These are phyloP conservation scores for Dione juno DNA, from an alignment of 2,888 invertebrate genomes.

Conservation along the genomic window DNA sequence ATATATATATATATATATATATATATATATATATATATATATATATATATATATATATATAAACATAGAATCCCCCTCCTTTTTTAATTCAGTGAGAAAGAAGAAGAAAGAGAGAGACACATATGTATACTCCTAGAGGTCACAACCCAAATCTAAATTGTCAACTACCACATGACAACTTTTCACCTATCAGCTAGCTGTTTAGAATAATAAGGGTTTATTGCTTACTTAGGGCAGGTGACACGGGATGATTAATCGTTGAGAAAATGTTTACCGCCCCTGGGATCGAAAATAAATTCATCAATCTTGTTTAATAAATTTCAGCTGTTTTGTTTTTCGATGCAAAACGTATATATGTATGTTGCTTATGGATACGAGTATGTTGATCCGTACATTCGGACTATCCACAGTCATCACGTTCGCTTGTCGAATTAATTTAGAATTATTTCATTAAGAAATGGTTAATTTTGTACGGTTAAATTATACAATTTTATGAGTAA, in stretches of 20 bases:
- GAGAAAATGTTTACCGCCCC: constrained; percentile 46
- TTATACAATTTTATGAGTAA: neutral
- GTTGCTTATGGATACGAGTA: constrained; percentile 35
- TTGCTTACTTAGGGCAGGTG: constrained; percentile 54
- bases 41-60: too few relatives aligned
- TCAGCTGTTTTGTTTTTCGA: constrained; percentile 45
- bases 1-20: too few relatives aligned
- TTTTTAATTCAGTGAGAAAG: too few relatives aligned
- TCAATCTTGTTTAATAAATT: constrained; percentile 50
- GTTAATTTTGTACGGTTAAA: neutral
- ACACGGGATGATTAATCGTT: constrained; percentile 53
- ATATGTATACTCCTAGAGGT: constrained; percentile 25
- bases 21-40: too few relatives aligned
- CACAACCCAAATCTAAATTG: constrained; percentile 43
- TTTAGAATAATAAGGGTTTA: constrained; percentile 49
- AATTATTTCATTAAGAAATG: neutral
- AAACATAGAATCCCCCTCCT: too few relatives aligned
- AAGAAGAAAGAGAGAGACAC: too few relatives aligned
- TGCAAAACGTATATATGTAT: constrained; percentile 40
- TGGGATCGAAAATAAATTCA: constrained; percentile 51
- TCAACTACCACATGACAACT: constrained; percentile 43
- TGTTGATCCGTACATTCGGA: too few relatives aligned
- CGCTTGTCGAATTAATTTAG: neutral
- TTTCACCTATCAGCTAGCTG: constrained; percentile 39
- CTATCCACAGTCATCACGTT: constrained; percentile 10